Conservation (phyloP, 2,888 invertebrate species). For the Mythimna ferrago region DNA sequence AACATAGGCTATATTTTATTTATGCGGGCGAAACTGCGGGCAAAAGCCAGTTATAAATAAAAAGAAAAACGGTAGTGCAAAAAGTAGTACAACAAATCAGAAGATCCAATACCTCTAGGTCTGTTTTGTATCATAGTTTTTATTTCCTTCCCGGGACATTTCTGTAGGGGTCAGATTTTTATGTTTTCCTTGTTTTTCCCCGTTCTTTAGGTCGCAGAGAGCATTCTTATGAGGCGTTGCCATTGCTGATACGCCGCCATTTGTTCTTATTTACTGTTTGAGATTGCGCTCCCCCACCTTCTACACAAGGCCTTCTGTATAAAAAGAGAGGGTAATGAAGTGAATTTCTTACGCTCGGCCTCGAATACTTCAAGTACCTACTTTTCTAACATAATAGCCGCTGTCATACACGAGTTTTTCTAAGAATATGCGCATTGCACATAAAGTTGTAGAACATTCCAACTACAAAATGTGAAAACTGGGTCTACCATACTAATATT, state of each 20-base stretch:
- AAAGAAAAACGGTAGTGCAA: conserved; percentile 21
- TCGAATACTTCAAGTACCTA: neutral
- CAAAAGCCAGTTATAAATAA: neutral
- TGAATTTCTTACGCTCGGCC: conserved; percentile 7
- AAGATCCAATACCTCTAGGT: conserved; percentile 50
- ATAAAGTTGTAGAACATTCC: neutral
- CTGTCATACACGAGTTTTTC: neutral
- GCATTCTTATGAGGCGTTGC: conserved; percentile 61
- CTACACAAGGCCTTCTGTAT: conserved; percentile 40
- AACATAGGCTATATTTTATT: no score
- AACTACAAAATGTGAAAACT: no score
- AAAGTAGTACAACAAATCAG: conserved; percentile 49
- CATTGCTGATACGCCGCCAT: conserved; percentile 60
- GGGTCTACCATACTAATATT: no score
- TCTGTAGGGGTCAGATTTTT: conserved; percentile 63
- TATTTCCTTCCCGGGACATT: conserved; percentile 56
- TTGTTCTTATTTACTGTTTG: conserved; percentile 63
- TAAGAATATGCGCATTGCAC: neutral
- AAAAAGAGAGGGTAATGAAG: conserved; percentile 33
- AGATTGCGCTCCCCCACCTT: conserved; percentile 44
- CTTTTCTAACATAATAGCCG: neutral
- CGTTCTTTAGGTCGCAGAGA: conserved; percentile 50
- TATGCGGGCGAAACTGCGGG: no score
- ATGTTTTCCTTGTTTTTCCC: conserved; percentile 57
- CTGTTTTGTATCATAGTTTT: conserved; percentile 63